Conservation (phyloP, 2,888 invertebrate genomes). For the Epinotia ramella region DNA sequence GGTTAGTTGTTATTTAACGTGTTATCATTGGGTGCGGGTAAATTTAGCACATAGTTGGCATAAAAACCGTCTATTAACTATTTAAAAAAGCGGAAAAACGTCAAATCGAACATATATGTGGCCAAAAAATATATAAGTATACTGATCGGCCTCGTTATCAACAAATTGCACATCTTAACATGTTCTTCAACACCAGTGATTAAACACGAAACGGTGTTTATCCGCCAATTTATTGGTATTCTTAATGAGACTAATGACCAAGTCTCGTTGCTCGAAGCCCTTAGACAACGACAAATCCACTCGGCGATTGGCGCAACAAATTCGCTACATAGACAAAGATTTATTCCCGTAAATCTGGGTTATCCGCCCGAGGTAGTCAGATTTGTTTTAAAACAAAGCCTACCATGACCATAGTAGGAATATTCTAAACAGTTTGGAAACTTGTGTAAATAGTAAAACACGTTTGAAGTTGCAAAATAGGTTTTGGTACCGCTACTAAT, state of each 20-base stretch:
- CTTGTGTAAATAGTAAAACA: neutral
- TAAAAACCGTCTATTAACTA: neutral
- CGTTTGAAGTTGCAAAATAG: neutral
- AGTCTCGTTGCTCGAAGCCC: constrained; percentile 40
- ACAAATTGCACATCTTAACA: neutral
- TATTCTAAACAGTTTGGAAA: constrained; percentile 20
- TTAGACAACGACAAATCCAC: constrained; percentile 55
- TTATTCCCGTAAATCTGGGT: constrained; percentile 52
- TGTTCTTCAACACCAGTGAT: neutral
- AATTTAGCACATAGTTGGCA: neutral
- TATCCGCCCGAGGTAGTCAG: constrained; percentile 44
- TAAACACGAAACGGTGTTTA: neutral
- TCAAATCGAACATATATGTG: no score
- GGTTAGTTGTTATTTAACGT: no score
- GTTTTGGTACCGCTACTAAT: neutral
- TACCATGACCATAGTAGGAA: constrained; percentile 5
- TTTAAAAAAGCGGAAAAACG: no score
- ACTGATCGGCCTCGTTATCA: no score
- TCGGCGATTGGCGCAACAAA: constrained; percentile 55
- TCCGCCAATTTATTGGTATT: constrained; percentile 1
- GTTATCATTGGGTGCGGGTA: no score
- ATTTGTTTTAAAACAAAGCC: constrained; percentile 46
- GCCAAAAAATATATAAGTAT: no score
- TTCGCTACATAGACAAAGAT: constrained; percentile 56
- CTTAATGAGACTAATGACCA: constrained; percentile 17